Conservation (phyloP, 2,113 vertebrate species). For the Lota lota region DNA sequence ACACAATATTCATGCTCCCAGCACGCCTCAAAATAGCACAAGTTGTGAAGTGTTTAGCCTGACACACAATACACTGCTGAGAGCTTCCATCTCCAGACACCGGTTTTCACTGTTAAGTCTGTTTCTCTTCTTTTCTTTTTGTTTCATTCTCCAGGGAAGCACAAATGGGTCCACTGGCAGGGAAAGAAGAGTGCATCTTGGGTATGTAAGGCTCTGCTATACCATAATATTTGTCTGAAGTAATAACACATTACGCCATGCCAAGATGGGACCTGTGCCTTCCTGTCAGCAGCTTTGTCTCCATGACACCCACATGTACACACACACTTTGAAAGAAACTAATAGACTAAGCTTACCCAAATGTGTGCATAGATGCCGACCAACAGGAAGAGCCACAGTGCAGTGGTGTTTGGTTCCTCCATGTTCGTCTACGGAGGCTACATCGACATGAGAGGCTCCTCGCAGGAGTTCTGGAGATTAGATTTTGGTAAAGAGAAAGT, state of each 20-base stretch:
- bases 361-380: constrained; percentile 44
- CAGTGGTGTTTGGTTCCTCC: constrained; percentile 70
- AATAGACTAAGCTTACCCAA: background rate
- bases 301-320: background rate
- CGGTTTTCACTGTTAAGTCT: no score
- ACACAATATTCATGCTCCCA: no score
- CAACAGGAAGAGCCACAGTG: constrained; percentile 85
- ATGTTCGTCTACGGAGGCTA: constrained; percentile 85
- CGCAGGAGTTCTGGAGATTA: constrained; percentile 83
- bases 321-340: background rate
- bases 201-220: constrained; percentile 32
- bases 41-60: no score
- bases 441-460: constrained; percentile 79
- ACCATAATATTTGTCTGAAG: background rate
- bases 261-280: no score
- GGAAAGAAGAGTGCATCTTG: constrained; percentile 30
- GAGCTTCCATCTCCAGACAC: no score
- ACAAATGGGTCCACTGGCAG: constrained; percentile 48
- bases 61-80: no score
- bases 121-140: background rate
- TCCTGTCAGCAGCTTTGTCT: no score
- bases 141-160: constrained; percentile 45
- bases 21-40: no score
- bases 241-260: background rate
- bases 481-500: constrained; percentile 69